Base-by-base conservation (phyloP, 2,888 invertebrate genomes). In the Helicoverpa assulta region DNA sequence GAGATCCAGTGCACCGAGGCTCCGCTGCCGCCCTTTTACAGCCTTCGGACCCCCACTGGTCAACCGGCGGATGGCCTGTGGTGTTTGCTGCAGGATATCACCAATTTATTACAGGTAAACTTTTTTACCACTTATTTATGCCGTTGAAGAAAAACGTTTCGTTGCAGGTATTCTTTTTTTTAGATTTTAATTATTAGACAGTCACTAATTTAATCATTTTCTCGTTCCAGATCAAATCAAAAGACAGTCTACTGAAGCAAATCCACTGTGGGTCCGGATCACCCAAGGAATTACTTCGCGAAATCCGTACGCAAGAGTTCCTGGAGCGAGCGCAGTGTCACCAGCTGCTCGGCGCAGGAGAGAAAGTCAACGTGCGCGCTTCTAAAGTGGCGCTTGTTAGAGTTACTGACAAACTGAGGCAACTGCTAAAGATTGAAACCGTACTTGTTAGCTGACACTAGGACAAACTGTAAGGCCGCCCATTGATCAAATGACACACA, bases 1-100 rank as follows among this genome's bases (percentile, higher is more conserved):
- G 98, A 98, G 90, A 97, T 98, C 89, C 98, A 98, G 92, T 97
- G 97, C 89, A 97, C 98, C 78, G 98, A 98, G 87, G 96, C 96
- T 61, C 97, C 98, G 29, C 95, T 98, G 69, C 98, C 98, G 14
- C 98, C 98, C 63, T 96, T 98, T 82, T 98, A 98, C 94, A 97
- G 97, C 78, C 93, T 98, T 76, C 95, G 96, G 75, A 96, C 96
- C 59, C 96, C 97, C 85, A 89, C 96, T 0, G 96, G 97, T 18
- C 95, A 96, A 72, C 93, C 94, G 0, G 86, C 93, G 0, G 95
- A 95, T 54, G 98, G 98, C 62, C 97, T 97, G 74, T 98, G 98
- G 98, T 97, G 98, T 67, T 95, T 98, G 70, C 95, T 98, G 64
- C 98, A 97, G 89, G 98, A 98, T 89, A 96, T 98, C 81, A 97